Evolutionary conservation across 1,140 invertebrate species (phyloP).

Genomic region (Tyrophagus putrescentiae): DNA sequence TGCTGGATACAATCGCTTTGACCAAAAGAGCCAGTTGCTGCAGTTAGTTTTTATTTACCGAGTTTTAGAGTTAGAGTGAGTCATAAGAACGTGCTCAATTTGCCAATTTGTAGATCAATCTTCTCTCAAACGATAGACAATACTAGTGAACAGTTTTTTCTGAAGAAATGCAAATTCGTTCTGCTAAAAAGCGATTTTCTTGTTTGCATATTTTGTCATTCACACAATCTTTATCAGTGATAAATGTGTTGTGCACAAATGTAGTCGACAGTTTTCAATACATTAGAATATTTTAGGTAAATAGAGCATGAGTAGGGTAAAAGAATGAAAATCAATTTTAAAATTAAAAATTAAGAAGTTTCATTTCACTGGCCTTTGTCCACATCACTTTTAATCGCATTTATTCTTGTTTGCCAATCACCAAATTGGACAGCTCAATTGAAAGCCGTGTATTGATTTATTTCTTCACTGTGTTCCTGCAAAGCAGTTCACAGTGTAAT

Average conservation of each 20-base stretch:
- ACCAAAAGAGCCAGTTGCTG: background rate
- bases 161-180: too few relatives aligned
- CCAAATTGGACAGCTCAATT: background rate
- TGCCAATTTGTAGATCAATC: too few relatives aligned
- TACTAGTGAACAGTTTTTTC: too few relatives aligned
- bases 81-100: background rate
- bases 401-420: background rate
- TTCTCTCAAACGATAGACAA: too few relatives aligned
- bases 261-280: background rate
- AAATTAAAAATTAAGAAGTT: background rate
- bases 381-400: background rate
- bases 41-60: too few relatives aligned
- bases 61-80: too few relatives aligned
- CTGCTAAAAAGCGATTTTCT: too few relatives aligned
- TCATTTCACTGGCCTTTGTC: too few relatives aligned
- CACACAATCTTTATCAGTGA: background rate
- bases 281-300: background rate
- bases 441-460: background rate
- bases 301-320: background rate
- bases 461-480: background rate
- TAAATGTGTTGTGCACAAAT: background rate
- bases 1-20: background rate
- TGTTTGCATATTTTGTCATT: too few relatives aligned
- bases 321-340: background rate
- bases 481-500: background rate